Evolutionary conservation across 2,797 vertebrate species (phyloP).

Genomic region (Odontamblyopus lacepedii): DNA sequence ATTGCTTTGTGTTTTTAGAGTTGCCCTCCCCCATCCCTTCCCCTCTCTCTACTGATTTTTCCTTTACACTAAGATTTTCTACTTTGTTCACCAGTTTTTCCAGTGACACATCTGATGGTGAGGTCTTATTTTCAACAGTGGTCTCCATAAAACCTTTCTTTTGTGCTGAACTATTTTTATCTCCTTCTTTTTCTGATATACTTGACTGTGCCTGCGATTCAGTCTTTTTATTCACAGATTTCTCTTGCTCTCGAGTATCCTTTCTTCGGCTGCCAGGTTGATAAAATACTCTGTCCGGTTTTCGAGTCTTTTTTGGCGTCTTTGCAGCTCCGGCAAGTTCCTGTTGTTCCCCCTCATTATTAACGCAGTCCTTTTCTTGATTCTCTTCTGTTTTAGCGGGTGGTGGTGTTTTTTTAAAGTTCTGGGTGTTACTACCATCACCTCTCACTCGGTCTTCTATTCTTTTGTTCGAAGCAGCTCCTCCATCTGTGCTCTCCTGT

Average conservation of each 20-base stretch:
- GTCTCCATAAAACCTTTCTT: slow-evolving; percentile 43
- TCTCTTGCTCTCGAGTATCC: slow-evolving; percentile 67
- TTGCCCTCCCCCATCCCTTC: slow-evolving; percentile 25
- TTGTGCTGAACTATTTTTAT: slow-evolving; percentile 30
- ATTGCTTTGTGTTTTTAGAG: slow-evolving; percentile 37
- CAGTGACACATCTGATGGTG: slow-evolving; percentile 28
- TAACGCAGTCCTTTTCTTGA: slow-evolving; percentile 34
- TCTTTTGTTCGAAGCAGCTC: slow-evolving; percentile 13
- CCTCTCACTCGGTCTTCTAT: slow-evolving; percentile 47
- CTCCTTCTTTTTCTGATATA: slow-evolving; percentile 26
- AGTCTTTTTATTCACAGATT: slow-evolving; percentile 28
- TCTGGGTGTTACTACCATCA: slow-evolving; percentile 48
- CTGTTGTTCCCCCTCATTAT: slow-evolving; percentile 46
- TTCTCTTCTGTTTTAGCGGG: slow-evolving; percentile 40
- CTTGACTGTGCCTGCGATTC: slow-evolving; percentile 38
- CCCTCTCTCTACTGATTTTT: slow-evolving; percentile 43
- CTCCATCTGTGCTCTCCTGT: slow-evolving; percentile 31
- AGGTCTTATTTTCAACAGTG: slow-evolving; percentile 31
- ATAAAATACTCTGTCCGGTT: slow-evolving; percentile 94
- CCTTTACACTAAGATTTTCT: slow-evolving; percentile 78
- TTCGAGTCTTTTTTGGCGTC: slow-evolving; percentile 79
- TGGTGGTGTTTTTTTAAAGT: slow-evolving; percentile 27
- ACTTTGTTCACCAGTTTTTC: slow-evolving; percentile 77
- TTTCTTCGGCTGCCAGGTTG: slow-evolving; percentile 88
- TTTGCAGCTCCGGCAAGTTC: slow-evolving; percentile 50